A percentile compares a stretch with the other conserved stretches of the same genome.
Conservation (phyloP, 2,113 vertebrate genomes). For the Labeo catla region DNA sequence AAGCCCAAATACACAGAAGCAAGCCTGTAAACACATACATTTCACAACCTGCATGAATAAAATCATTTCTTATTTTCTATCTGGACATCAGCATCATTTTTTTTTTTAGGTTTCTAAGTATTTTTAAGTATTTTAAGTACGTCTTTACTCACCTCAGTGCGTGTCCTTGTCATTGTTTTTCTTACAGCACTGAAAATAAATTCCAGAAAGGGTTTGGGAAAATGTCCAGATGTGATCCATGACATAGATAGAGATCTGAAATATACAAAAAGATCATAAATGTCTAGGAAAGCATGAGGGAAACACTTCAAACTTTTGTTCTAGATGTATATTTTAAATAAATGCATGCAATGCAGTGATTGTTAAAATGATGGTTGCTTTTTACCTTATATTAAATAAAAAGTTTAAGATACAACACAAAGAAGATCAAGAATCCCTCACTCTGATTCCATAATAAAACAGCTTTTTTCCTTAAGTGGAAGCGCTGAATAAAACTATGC, state of each 20-base stretch:
- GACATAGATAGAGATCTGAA: slow-evolving; percentile 88
- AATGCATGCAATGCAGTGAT: no score
- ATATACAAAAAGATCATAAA: neutral
- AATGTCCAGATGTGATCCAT: slow-evolving; percentile 88
- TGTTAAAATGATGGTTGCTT: neutral
- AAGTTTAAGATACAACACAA: neutral
- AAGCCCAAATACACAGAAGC: neutral
- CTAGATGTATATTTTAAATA: neutral
- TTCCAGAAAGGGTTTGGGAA: slow-evolving; percentile 89
- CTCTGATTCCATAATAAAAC: neutral
- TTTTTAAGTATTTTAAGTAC: neutral
- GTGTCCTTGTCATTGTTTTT: slow-evolving; percentile 90
- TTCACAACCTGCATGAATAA: neutral
- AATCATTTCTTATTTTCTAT: neutral
- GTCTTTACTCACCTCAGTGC: slow-evolving; percentile 83
- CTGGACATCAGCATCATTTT: neutral
- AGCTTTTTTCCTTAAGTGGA: neutral
- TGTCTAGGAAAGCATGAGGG: neutral
- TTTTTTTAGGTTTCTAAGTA: neutral
- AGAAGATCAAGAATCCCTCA: neutral
- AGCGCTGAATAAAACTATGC: neutral
- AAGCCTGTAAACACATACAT: neutral
- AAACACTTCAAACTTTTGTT: neutral
- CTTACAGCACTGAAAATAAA: slow-evolving; percentile 88
- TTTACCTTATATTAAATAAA: neutral